Conservation (phyloP, 2,797 vertebrate species). For the Diglossa cyanea region DNA sequence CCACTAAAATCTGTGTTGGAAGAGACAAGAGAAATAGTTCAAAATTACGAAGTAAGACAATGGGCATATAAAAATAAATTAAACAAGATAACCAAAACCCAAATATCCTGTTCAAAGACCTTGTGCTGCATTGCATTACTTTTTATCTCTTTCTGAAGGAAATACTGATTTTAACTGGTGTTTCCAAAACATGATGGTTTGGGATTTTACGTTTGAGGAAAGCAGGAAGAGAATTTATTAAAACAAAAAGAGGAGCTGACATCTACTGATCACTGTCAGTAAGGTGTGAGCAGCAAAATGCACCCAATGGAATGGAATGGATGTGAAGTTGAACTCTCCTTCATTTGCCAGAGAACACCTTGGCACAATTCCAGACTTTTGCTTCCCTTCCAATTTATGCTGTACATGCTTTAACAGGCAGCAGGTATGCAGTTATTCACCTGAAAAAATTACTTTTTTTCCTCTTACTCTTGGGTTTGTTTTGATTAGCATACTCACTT, state of each 20-base stretch:
- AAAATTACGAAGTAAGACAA: neutral
- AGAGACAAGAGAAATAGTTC: neutral
- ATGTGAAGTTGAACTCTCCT: neutral
- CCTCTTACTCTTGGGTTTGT: neutral
- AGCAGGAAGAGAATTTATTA: neutral
- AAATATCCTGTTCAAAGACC: neutral
- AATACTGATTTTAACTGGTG: neutral
- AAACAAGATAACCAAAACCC: neutral
- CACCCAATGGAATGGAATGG: neutral
- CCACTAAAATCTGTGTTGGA: neutral
- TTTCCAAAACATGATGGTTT: neutral
- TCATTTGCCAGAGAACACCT: neutral
- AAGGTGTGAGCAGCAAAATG: neutral
- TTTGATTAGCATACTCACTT: neutral
- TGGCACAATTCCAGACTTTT: slow-evolving; percentile 39
- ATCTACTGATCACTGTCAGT: neutral
- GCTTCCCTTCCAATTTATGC: neutral
- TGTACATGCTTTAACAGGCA: neutral
- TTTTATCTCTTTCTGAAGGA: neutral
- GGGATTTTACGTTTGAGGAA: neutral
- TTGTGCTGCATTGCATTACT: neutral
- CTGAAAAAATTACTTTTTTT: neutral
- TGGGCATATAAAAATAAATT: neutral
- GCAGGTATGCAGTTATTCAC: neutral
- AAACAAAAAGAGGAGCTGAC: neutral